Conservation (phyloP, 2,888 invertebrate genomes). For the Thecophora atra region DNA sequence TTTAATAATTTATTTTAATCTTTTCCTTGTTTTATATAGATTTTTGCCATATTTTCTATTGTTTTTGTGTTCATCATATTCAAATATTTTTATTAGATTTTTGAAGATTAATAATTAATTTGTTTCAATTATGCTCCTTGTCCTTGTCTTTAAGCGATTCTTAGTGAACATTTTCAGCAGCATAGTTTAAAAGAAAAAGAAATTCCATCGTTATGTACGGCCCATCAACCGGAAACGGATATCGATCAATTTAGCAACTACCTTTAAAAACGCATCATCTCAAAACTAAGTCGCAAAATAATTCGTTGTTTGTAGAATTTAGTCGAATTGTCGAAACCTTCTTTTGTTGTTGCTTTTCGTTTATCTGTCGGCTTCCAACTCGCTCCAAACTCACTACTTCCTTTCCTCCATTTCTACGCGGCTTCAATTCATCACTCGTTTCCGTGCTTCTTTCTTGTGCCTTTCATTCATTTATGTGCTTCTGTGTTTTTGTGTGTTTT, state of each 20-base stretch:
- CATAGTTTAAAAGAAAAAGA: slow-evolving; percentile 48
- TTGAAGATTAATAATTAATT: slow-evolving; percentile 12
- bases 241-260: slow-evolving; percentile 18
- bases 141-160: slow-evolving; percentile 18
- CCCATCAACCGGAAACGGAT: slow-evolving; percentile 58
- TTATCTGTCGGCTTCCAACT: background rate
- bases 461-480: background rate
- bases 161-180: slow-evolving; percentile 11
- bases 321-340: slow-evolving; percentile 28
- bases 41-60: slow-evolving; percentile 31
- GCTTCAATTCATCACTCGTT: background rate
- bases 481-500: background rate
- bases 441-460: background rate
- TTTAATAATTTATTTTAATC: slow-evolving; percentile 41
- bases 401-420: too few species aligned
- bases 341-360: slow-evolving; percentile 22
- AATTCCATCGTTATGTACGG: slow-evolving; percentile 67
- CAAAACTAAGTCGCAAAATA: slow-evolving; percentile 43
- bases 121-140: slow-evolving; percentile 15
- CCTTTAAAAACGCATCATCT: slow-evolving; percentile 38
- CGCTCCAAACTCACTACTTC: background rate
- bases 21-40: slow-evolving; percentile 34
- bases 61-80: slow-evolving; percentile 26
- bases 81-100: slow-evolving; percentile 19
- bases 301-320: slow-evolving; percentile 49